Evolutionary conservation across 1,140 invertebrate species (phyloP).

Genomic region (Sitodiplosis mosellana): DNA sequence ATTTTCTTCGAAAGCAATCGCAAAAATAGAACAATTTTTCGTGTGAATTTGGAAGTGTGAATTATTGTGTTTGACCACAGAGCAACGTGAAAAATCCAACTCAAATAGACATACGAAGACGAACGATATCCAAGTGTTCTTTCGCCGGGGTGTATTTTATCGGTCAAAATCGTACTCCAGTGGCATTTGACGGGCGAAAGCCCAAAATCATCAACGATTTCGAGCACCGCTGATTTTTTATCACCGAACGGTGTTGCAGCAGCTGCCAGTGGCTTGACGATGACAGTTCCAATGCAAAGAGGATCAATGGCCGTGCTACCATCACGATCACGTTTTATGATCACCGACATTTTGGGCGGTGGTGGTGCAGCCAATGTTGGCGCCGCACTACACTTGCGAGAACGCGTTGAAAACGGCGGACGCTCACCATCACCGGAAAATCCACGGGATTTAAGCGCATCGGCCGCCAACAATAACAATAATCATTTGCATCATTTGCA

Average conservation of each 20-base stretch:
- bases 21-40: too few relatives aligned
- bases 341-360: slow-evolving; percentile 53
- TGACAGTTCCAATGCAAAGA: slow-evolving; percentile 27
- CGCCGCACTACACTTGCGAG: slow-evolving; percentile 4
- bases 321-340: slow-evolving; percentile 56
- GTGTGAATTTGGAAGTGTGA: too few relatives aligned
- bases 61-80: too few relatives aligned
- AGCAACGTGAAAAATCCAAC: too few relatives aligned
- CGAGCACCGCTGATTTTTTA: slow-evolving; percentile 14
- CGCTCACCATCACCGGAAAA: slow-evolving; percentile 20
- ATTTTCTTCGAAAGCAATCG: too few relatives aligned
- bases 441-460: slow-evolving; percentile 9
- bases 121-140: neutral
- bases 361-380: slow-evolving; percentile 24
- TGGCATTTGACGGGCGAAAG: slow-evolving; percentile 3
- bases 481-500: slow-evolving; percentile 6
- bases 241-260: slow-evolving; percentile 13
- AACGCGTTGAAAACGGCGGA: neutral
- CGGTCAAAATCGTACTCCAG: slow-evolving; percentile 5
- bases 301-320: slow-evolving; percentile 29
- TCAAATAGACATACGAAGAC: too few relatives aligned
- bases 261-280: slow-evolving; percentile 17
- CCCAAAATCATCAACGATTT: slow-evolving; percentile 7
- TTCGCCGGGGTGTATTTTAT: neutral
- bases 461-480: neutral